phyloP scores from a whole-genome alignment of 2,888 invertebrate genomes.

The Scaptodrosophila latifasciaeformis region DNA sequence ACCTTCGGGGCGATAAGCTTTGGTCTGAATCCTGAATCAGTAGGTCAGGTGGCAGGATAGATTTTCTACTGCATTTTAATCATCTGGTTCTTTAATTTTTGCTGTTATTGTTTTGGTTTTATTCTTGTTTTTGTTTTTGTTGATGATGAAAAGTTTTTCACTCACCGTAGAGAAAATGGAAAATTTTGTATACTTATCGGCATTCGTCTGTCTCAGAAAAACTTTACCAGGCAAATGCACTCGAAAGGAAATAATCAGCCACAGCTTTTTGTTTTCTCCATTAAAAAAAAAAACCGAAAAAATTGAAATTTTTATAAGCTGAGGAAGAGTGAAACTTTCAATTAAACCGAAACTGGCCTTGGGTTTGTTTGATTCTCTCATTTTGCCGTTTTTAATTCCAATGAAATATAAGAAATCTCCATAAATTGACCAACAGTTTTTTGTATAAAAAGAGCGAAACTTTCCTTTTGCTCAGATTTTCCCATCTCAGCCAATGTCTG shows the following conservation, averaged over 20 bases:
- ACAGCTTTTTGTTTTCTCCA: no score
- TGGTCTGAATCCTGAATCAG: neutral
- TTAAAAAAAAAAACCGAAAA: constrained; percentile 1
- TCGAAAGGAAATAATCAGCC: constrained; percentile 59
- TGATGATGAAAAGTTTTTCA: constrained; percentile 43
- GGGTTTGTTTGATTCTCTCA: no score
- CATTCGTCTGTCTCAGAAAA: constrained; percentile 25
- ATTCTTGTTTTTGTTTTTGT: constrained; percentile 14
- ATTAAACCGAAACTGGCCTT: no score
- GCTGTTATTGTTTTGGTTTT: no score
- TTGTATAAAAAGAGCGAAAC: constrained; percentile 1
- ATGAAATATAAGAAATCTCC: no score
- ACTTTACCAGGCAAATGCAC: constrained; percentile 30
- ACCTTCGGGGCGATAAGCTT: neutral
- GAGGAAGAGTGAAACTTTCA: neutral
- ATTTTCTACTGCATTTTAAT: no score
- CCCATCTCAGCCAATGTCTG: no score
- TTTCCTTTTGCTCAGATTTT: no score
- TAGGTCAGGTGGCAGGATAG: no score
- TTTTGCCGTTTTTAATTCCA: constrained; percentile 35
- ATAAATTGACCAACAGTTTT: constrained; percentile 42
- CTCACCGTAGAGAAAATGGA: constrained; percentile 14
- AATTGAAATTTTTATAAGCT: neutral
- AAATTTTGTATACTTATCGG: constrained; percentile 51
- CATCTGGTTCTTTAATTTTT: no score